Conservation (phyloP, 2,888 invertebrate species). For the Panzeria rudis region DNA sequence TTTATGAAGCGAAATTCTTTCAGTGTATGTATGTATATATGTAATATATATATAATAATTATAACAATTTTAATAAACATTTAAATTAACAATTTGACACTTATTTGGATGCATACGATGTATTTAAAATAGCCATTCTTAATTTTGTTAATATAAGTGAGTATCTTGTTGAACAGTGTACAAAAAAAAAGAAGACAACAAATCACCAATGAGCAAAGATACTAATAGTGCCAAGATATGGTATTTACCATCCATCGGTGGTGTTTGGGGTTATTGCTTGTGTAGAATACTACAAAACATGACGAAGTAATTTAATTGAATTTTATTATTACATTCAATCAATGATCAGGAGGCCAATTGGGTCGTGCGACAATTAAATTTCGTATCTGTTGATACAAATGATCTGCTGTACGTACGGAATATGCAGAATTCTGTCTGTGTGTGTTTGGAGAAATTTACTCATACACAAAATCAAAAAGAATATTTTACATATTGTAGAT, state of each 20-base stretch:
- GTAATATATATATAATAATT: neutral
- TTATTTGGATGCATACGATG: neutral
- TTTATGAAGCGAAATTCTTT: too few relatives aligned
- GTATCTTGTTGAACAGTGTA: conserved; percentile 37
- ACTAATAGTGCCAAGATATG: conserved; percentile 41
- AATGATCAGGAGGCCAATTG: conserved; percentile 83
- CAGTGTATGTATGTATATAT: neutral
- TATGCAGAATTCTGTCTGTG: neutral
- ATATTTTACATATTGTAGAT: conserved; percentile 53
- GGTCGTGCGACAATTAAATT: conserved; percentile 84
- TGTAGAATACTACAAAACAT: conserved; percentile 59
- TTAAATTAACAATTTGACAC: neutral
- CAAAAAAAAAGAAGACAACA: neutral
- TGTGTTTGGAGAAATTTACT: neutral
- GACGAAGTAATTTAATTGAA: conserved; percentile 73
- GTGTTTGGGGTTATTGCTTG: conserved; percentile 64
- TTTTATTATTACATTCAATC: conserved; percentile 83
- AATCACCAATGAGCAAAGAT: conserved; percentile 17
- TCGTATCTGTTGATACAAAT: conserved; percentile 69
- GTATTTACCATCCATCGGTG: conserved; percentile 61
- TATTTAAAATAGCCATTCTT: neutral
- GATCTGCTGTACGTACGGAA: conserved; percentile 30
- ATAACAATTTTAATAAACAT: neutral
- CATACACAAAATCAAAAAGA: conserved; percentile 18
- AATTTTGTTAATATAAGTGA: neutral